Evolutionary conservation across 2,113 vertebrate genomes (phyloP).

Genomic region (Centrocercus urophasianus): DNA sequence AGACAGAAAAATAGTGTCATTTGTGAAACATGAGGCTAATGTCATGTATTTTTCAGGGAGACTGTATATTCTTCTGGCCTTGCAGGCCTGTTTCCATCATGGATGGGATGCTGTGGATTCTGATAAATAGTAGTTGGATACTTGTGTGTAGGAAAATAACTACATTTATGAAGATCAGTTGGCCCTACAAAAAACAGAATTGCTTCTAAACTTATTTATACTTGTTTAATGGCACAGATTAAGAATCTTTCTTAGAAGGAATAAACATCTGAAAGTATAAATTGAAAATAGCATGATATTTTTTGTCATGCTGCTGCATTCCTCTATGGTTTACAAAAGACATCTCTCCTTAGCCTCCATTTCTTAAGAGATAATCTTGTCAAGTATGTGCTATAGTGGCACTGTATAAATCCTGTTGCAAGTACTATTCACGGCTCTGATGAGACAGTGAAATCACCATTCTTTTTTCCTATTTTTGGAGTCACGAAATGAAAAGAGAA

Average conservation of each 20-base stretch:
- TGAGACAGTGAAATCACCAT: neutral
- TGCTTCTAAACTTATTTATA: neutral
- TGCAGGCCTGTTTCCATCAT: neutral
- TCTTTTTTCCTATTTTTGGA: neutral
- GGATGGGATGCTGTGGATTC: neutral
- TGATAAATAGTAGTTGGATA: neutral
- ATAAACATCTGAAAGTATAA: neutral
- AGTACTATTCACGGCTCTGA: neutral
- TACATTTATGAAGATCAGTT: neutral
- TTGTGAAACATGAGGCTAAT: neutral
- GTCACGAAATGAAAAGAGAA: conserved; percentile 21
- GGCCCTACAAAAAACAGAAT: neutral
- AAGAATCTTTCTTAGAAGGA: neutral
- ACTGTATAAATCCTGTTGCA: neutral
- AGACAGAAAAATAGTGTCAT: neutral
- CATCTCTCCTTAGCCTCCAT: neutral
- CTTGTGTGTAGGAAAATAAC: neutral
- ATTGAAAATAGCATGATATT: neutral
- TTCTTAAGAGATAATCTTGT: neutral
- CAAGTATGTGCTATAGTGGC: neutral
- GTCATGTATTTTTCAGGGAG: neutral
- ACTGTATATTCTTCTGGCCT: neutral
- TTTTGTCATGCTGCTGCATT: neutral
- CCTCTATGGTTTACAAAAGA: neutral
- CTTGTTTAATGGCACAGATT: neutral